Conservation (phyloP, 1,140 invertebrate species). For the Drosophila truncata region DNA sequence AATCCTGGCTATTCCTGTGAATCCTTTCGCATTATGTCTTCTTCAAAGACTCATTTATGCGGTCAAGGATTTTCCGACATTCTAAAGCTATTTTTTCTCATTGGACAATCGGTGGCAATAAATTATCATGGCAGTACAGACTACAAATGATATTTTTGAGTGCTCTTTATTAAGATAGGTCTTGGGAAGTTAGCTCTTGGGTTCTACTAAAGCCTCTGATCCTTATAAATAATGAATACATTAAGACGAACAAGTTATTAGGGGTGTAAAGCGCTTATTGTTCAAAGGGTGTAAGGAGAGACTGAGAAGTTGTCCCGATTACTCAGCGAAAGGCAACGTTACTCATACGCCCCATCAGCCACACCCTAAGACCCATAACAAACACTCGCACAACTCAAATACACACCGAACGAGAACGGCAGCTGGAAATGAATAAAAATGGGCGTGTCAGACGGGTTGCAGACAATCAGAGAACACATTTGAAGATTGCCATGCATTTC, state of each 20-base stretch:
- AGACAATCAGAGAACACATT: slow-evolving; percentile 72
- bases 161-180: too few relatives aligned
- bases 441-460: slow-evolving; percentile 55
- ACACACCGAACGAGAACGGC: slow-evolving; percentile 4
- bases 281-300: neutral
- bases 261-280: slow-evolving; percentile 11
- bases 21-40: slow-evolving; percentile 25
- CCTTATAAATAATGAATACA: slow-evolving; percentile 7
- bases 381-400: slow-evolving; percentile 29
- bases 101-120: slow-evolving; percentile 30
- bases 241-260: slow-evolving; percentile 15
- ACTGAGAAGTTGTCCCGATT: slow-evolving; percentile 7
- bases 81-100: slow-evolving; percentile 2
- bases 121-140: neutral
- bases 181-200: too few relatives aligned
- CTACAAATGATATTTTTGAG: too few relatives aligned
- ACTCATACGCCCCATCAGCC: slow-evolving; percentile 34
- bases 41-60: slow-evolving; percentile 8
- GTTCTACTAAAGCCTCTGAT: neutral
- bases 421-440: slow-evolving; percentile 50
- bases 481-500: slow-evolving; percentile 67
- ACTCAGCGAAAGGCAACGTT: slow-evolving; percentile 19
- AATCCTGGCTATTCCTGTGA: slow-evolving; percentile 10
- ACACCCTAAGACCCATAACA: slow-evolving; percentile 28
- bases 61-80: neutral